Base-by-base conservation (phyloP, 1,140 invertebrate genomes). In the Bombus huntii region DNA sequence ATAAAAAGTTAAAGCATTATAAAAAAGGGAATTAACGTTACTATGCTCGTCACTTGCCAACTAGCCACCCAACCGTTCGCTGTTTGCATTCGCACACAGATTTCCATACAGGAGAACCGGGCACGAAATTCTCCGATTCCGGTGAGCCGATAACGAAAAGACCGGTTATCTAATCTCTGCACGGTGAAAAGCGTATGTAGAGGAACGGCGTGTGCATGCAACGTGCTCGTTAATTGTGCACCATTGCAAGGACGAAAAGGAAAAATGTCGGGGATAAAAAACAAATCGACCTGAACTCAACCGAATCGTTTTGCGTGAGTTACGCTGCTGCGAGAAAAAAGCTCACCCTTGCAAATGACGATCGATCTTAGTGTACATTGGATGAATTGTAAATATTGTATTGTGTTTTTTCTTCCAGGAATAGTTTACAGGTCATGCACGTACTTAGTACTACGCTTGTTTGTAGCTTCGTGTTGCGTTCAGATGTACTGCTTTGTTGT, bases 151-250 rank as follows among this genome's bases (percentile, higher is more conserved):
- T 68, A 84, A 44, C 25, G 31, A 73, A 57, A 42, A 68, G 57
- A 47, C 75, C 31, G 76, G 74, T 82, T 86, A 81, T 86, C 80
- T 85, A 85, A 85, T 85, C 76, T 76, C 3, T 44, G 57, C 2
- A 37, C 34, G 22, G 53, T 12, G 28, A 53, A 81, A 66, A 66
- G 42, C 53, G 75, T 71, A 28, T 53, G 62, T 47, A 44, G 71
- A 28, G 9, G 65, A 71, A n/a, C n/a, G 10, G 8, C 37, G 15
- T 4, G 70, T 81, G 78, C 83, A 85, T 81, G 83, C 83, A 66
- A 85, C 47, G 22, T 47, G 78, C 70, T 81, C 77, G 78, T 85
- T 85, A 81, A 85, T 85, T 53, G 53, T 81, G 8, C 44, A 39
- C 12, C 13, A 28, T n/a, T 31, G 31, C 77, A 81, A 71, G 77